Evolutionary conservation across 2,113 vertebrate genomes (phyloP).

Genomic region (Axis porcinus): DNA sequence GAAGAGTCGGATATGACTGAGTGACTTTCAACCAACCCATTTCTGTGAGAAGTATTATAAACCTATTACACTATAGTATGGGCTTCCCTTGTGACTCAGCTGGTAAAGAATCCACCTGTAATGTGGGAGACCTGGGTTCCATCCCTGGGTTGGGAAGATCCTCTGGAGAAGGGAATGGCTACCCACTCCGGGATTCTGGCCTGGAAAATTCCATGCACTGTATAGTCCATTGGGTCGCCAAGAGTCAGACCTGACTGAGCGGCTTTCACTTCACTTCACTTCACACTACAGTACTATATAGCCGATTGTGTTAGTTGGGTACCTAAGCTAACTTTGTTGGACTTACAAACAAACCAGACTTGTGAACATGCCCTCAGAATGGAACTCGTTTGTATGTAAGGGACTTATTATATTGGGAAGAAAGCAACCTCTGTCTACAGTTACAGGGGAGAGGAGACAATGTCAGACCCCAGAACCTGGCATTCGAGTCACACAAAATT

Average conservation of each 20-base stretch:
- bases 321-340: neutral
- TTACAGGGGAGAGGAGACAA: neutral
- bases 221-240: neutral
- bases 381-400: neutral
- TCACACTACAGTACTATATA: neutral
- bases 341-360: neutral
- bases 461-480: neutral
- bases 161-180: no score
- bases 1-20: no score
- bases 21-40: no score
- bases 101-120: no score
- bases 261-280: neutral
- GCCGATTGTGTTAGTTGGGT: neutral
- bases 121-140: no score
- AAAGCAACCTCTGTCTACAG: neutral
- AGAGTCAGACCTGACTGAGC: neutral
- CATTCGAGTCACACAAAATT: rapidly evolving
- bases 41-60: no score
- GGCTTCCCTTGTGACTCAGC: no score
- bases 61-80: no score
- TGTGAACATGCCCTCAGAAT: neutral
- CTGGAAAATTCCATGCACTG: no score
- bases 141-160: no score
- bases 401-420: neutral
- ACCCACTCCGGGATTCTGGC: no score